These are phyloP conservation scores for Netelia inedita DNA, from an alignment of 2,888 invertebrate genomes.

Conservation along the genomic window DNA sequence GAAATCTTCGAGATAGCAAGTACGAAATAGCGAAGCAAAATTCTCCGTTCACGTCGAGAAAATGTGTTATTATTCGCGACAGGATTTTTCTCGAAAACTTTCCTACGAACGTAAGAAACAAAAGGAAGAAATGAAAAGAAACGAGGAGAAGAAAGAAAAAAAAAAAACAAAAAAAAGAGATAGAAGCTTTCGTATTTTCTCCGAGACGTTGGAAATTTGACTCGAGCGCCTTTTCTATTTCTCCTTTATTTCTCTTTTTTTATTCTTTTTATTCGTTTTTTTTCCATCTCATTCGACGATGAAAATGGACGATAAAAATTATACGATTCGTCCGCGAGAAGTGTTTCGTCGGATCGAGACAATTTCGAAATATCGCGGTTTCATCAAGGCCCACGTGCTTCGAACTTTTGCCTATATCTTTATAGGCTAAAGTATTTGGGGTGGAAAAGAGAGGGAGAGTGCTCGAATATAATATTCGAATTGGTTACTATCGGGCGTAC, in stretches of 20 bases:
- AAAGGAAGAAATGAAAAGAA: background rate
- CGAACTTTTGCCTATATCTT: background rate
- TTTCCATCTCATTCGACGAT: background rate
- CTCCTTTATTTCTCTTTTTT: background rate
- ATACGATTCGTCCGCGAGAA: background rate
- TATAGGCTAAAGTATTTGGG: background rate
- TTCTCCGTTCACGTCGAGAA: background rate
- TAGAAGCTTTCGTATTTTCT: too few species aligned
- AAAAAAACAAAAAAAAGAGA: too few species aligned
- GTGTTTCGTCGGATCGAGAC: background rate
- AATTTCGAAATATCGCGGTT: constrained; percentile 21
- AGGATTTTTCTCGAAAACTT: constrained; percentile 4
- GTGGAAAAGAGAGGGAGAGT: constrained; percentile 26
- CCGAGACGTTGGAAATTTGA: too few species aligned
- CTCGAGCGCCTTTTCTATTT: background rate
- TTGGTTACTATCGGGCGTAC: constrained; percentile 61
- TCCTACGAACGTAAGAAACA: background rate
- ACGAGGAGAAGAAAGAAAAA: too few species aligned
- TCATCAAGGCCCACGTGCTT: constrained; percentile 29
- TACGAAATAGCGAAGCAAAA: background rate
- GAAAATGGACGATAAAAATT: constrained; percentile 7
- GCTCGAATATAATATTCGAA: constrained; percentile 81
- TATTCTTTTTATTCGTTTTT: background rate
- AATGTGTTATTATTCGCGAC: constrained; percentile 6
- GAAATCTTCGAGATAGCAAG: constrained; percentile 16